Conservation (phyloP, 2,797 vertebrate genomes). For the Thaleichthys pacificus region DNA sequence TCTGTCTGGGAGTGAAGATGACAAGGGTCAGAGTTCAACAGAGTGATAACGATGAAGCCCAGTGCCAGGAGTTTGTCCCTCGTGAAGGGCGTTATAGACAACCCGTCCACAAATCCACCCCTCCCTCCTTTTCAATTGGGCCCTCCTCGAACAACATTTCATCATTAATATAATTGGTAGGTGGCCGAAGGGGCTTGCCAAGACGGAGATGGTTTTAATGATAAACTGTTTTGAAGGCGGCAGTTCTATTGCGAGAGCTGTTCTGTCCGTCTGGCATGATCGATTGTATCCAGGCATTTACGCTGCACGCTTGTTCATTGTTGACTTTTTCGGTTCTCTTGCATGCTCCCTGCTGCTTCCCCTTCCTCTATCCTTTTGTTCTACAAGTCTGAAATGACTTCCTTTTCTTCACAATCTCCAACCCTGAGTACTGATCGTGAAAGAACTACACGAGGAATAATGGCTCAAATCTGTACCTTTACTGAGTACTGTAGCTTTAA, state of each 20-base stretch:
- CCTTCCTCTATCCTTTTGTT: constrained; percentile 57
- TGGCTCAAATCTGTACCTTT: constrained; percentile 46
- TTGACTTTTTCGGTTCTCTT: constrained; percentile 45
- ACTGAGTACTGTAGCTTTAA: constrained; percentile 69
- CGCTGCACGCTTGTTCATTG: constrained; percentile 70
- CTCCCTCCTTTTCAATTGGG: constrained; percentile 38
- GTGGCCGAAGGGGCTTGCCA: constrained; percentile 64
- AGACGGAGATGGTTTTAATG: constrained; percentile 70
- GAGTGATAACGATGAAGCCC: constrained; percentile 76
- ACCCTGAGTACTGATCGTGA: constrained; percentile 72
- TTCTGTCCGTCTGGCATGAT: constrained; percentile 43
- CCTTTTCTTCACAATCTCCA: constrained; percentile 71
- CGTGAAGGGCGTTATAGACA: constrained; percentile 35
- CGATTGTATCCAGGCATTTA: constrained; percentile 58
- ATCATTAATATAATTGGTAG: constrained; percentile 80
- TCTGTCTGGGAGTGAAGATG: constrained; percentile 66
- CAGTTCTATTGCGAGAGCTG: constrained; percentile 50
- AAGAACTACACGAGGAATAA: constrained; percentile 68
- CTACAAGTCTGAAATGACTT: constrained; percentile 73
- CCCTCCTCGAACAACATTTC: constrained; percentile 59
- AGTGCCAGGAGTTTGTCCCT: constrained; percentile 49
- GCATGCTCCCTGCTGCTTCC: constrained; percentile 55
- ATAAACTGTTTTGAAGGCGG: constrained; percentile 66
- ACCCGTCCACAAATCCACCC: constrained; percentile 35
- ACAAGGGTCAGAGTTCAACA: constrained; percentile 76